Conservation (phyloP, 2,797 vertebrate species). For the Chrosomus eos region DNA sequence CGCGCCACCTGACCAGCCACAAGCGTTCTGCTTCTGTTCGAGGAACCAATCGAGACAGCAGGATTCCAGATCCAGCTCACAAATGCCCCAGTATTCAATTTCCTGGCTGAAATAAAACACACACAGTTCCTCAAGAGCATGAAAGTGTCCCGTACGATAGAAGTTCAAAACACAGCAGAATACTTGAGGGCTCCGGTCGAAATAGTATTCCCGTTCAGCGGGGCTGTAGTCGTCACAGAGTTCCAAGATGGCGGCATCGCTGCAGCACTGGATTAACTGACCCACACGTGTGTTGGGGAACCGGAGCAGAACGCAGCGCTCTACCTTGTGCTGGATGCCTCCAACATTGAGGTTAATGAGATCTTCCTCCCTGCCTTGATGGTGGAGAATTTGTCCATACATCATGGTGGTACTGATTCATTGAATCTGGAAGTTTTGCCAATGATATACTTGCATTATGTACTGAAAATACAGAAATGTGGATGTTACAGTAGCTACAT, state of each 20-base stretch:
- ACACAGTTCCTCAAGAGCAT: conserved; percentile 95
- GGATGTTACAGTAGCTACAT: conserved; percentile 16
- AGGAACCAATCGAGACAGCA: conserved; percentile 93
- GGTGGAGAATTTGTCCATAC: conserved; percentile 93
- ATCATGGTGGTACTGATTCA: conserved; percentile 81
- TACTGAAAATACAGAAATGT: not conserved
- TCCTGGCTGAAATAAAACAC: conserved; percentile 97
- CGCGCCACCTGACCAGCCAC: conserved; percentile 83
- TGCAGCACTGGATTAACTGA: conserved; percentile 87
- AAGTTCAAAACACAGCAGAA: conserved; percentile 95
- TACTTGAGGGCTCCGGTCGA: conserved; percentile 92
- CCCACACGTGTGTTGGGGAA: conserved; percentile 95
- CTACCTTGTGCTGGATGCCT: conserved; percentile 88
- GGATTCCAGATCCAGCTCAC: conserved; percentile 88
- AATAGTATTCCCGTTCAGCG: conserved; percentile 91
- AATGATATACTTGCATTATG: not conserved
- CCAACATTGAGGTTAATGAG: conserved; percentile 94
- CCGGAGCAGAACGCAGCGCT: conserved; percentile 83
- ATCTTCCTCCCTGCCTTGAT: conserved; percentile 82
- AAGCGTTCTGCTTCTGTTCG: conserved; percentile 84
- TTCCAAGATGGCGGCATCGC: conserved; percentile 91
- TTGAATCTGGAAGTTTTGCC: not conserved
- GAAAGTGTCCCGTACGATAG: conserved; percentile 94
- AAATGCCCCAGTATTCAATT: conserved; percentile 98
- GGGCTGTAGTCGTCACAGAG: conserved; percentile 95